A percentile compares a stretch with the other conserved stretches of the same genome.
Conservation (phyloP, 92 coral and sea anemone genomes). For the Actinostola sp. region DNA sequence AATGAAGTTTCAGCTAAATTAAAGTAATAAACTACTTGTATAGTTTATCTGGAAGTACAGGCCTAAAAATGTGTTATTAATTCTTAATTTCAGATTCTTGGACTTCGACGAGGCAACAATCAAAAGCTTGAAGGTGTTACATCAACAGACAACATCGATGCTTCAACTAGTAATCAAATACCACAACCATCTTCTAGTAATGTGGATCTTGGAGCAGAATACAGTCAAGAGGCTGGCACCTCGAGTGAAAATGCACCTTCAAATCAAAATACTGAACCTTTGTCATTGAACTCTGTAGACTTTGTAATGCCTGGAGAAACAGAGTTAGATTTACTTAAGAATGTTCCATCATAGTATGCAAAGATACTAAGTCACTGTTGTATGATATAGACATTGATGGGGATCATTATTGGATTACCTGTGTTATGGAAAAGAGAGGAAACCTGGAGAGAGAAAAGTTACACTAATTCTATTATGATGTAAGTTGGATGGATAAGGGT, state of each 20-base stretch:
- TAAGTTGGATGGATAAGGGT: no score
- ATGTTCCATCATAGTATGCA: constrained; percentile 5
- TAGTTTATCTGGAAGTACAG: background rate
- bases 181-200: constrained; percentile 9
- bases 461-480: no score
- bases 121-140: background rate
- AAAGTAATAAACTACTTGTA: background rate
- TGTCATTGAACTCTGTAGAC: constrained; percentile 4
- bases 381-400: no score
- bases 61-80: background rate
- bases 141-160: background rate
- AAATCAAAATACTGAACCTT: constrained; percentile 5
- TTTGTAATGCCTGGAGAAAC: constrained; percentile 15
- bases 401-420: no score
- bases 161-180: constrained; percentile 16
- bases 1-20: no score
- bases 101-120: constrained; percentile 72
- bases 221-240: background rate
- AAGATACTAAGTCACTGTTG: background rate
- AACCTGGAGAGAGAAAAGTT: no score
- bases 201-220: background rate
- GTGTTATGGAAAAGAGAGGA: no score
- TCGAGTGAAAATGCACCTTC: background rate
- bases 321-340: constrained; percentile 6
- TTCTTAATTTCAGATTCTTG: constrained; percentile 70